Evolutionary conservation across 1,140 invertebrate species (phyloP), one percentile per base, ranked within the genome.

Genomic region (Diploscapter pachys): DNA sequence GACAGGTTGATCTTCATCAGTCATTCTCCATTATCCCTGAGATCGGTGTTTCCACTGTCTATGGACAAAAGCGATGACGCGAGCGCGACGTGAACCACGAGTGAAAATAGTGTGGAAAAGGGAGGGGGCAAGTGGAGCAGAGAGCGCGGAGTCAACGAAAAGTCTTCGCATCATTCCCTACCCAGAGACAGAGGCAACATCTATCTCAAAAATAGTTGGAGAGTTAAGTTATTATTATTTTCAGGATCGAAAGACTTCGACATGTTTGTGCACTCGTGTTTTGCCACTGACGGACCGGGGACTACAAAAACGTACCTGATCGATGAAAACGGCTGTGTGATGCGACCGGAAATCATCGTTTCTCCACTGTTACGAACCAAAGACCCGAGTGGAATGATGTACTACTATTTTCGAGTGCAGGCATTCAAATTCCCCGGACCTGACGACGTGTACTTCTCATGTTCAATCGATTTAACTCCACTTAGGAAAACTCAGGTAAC

Each of bases 191-290:
- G 31, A 31, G 31, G 31, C 31, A 31, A 31, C 31, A 31, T 31
- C 31, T 31, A 31, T 31, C 31, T 31, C 31, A 31, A 31, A 31
- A 31, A 31, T 31, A 31, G 31, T 31, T 31, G 31, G 31, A 31
- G 31, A 31, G 31, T 31, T 31, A 31, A 31, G 11, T 59, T 66
- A 53, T 56, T 13, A 52, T 3, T 31, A 49, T 57, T 68, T 73
- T 67, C 64, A 82, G 81, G 78, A 51, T 48, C 61, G n/a, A 71
- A 71, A 8, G 72, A 81, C 62, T 84, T 65, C 68, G 85, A 83
- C 71, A 85, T 84, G 72, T 84, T 83, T 68, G 82, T 84, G 5
- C 82, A 83, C 63, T 81, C 79, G 5, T 83, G 82, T 66, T 81
- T 83, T 53, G 81, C 82, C 2, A 77, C 82, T 5, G 82, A 84